Evolutionary conservation across 1,140 invertebrate species (phyloP).

Genomic region (Eurosta solidaginis): DNA sequence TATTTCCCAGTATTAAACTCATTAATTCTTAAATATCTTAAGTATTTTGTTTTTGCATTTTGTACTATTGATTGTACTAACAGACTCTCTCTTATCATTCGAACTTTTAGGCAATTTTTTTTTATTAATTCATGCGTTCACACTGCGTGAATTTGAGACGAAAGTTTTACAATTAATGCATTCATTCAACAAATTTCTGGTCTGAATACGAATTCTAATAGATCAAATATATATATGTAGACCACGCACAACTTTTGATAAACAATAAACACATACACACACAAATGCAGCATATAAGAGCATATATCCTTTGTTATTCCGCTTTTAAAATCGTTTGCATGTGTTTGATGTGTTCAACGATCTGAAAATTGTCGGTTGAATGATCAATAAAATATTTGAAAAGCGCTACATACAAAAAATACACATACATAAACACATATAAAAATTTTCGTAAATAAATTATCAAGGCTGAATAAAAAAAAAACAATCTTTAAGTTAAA

Average conservation of each 20-base stretch:
- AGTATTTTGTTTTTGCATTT: not conserved
- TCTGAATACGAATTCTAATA: conserved; percentile 10
- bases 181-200: not conserved
- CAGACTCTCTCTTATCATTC: not conserved
- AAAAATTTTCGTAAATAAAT: not conserved
- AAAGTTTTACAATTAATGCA: conserved; percentile 15
- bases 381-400: conserved; percentile 11
- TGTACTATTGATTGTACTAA: not conserved
- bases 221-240: not conserved
- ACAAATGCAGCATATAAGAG: not conserved
- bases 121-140: not conserved
- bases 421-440: not conserved
- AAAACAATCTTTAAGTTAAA: not conserved
- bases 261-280: not conserved
- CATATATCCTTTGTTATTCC: not conserved
- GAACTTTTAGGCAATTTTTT: not conserved
- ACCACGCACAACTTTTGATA: no score
- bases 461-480: no score
- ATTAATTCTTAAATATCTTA: no score
- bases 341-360: not conserved
- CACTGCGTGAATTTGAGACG: not conserved
- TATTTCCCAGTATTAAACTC: no score
- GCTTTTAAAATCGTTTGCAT: not conserved
- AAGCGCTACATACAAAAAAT: not conserved
- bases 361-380: conserved; percentile 5